phyloP scores from a whole-genome alignment of 1,140 invertebrate species.

The Diplogasteroides magnus region DNA sequence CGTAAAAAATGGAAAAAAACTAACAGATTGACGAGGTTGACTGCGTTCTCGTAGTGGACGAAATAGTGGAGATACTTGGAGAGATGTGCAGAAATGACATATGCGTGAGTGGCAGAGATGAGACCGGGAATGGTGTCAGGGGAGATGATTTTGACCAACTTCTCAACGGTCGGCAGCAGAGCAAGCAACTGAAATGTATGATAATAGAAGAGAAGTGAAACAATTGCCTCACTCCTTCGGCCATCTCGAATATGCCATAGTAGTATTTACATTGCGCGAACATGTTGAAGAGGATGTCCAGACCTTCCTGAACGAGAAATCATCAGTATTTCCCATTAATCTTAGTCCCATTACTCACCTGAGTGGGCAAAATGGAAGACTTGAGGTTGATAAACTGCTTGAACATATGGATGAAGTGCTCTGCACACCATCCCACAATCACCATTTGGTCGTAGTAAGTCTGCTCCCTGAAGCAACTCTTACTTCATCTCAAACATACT shows the following conservation, averaged over 20 bases:
- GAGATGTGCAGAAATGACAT: constrained; percentile 19
- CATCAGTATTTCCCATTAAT: background rate
- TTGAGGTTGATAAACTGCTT: constrained; percentile 5
- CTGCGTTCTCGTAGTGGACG: constrained; percentile 10
- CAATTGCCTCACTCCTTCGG: constrained; percentile 8
- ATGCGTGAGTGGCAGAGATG: constrained; percentile 4
- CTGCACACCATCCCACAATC: constrained; percentile 5
- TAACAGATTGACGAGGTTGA: constrained; percentile 9
- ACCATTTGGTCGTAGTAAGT: constrained; percentile 24
- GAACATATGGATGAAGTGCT: constrained; percentile 9
- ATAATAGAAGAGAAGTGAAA: background rate
- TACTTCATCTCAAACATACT: background rate
- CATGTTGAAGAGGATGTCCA: constrained; percentile 19
- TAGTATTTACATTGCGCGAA: constrained; percentile 13
- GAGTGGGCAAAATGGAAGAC: background rate
- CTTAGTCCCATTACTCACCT: background rate
- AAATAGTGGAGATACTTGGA: constrained; percentile 21
- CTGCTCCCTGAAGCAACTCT: constrained; percentile 11
- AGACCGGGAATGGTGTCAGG: constrained; percentile 12
- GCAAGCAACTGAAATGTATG: background rate
- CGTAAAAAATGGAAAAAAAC: constrained; percentile 1
- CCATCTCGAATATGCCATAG: constrained; percentile 19
- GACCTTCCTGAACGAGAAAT: constrained; percentile 15
- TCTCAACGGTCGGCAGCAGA: constrained; percentile 1
- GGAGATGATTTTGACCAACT: constrained; percentile 2